These are phyloP conservation scores for Tribolium madens DNA, from an alignment of 1,140 invertebrate genomes.

Conservation along the genomic window DNA sequence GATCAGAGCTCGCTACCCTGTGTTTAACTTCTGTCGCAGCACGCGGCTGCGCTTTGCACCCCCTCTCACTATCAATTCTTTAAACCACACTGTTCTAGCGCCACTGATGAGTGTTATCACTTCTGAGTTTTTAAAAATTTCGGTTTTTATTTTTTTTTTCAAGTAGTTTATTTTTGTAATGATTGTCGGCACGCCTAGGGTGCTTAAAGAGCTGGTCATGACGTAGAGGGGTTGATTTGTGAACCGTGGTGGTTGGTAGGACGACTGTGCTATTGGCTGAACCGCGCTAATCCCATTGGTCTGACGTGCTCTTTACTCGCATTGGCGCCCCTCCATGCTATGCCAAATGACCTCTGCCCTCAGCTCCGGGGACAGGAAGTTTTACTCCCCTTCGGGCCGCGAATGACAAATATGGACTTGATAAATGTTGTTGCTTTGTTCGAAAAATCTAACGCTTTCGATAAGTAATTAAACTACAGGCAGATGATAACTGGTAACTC, in stretches of 20 bases:
- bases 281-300: slow-evolving; percentile 63
- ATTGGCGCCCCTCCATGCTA: slow-evolving; percentile 58
- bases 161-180: too few species aligned
- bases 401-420: not conserved
- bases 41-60: slow-evolving; percentile 55
- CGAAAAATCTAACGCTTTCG: not conserved
- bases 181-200: not conserved
- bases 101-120: too few species aligned
- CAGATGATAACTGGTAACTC: too few species aligned
- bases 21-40: slow-evolving; percentile 64
- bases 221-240: slow-evolving; percentile 56
- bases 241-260: slow-evolving; percentile 57
- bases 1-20: slow-evolving; percentile 64
- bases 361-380: slow-evolving; percentile 15
- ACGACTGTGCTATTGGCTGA: slow-evolving; percentile 58
- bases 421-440: slow-evolving; percentile 13
- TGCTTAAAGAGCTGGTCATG: not conserved
- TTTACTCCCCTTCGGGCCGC: not conserved
- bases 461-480: not conserved
- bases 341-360: slow-evolving; percentile 56
- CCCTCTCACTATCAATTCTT: slow-evolving; percentile 8
- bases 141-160: too few species aligned
- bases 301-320: slow-evolving; percentile 61
- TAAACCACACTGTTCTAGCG: not conserved
- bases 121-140: too few species aligned